Evolutionary conservation across 2,888 invertebrate genomes (phyloP).

Genomic region (Acronicta psi): DNA sequence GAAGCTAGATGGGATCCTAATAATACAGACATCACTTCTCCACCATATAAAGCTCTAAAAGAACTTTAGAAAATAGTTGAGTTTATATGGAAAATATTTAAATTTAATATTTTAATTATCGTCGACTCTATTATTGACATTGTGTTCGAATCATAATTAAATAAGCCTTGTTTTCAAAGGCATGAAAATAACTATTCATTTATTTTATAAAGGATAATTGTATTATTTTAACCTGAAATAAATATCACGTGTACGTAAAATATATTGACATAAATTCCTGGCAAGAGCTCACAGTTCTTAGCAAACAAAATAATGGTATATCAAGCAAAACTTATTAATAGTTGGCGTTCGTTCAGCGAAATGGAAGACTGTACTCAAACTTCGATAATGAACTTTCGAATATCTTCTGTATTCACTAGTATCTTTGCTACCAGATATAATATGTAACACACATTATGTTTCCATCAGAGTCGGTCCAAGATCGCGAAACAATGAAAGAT

Average conservation of each 20-base stretch:
- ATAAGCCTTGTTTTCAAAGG: too few relatives aligned
- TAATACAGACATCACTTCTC: neutral
- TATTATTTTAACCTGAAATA: too few relatives aligned
- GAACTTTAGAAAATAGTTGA: too few relatives aligned
- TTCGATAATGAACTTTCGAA: neutral
- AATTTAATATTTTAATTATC: too few relatives aligned
- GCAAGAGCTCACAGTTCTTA: neutral
- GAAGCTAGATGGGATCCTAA: conserved; percentile 7
- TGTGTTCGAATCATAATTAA: too few relatives aligned
- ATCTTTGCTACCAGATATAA: neutral
- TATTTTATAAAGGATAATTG: too few relatives aligned
- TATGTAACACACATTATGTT: neutral
- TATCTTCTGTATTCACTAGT: conserved; percentile 1
- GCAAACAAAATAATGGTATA: too few relatives aligned
- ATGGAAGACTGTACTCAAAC: neutral
- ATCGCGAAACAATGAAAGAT: conserved; percentile 8
- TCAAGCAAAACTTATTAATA: neutral
- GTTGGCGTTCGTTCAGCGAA: neutral
- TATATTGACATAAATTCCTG: too few relatives aligned
- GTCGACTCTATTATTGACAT: too few relatives aligned
- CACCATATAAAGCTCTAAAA: neutral
- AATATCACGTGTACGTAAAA: too few relatives aligned
- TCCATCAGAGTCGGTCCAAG: neutral
- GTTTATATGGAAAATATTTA: too few relatives aligned
- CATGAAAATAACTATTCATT: too few relatives aligned